Evolutionary conservation across 2,888 invertebrate genomes (phyloP), one percentile per base, ranked within the genome.

Genomic region (Selenia dentaria): DNA sequence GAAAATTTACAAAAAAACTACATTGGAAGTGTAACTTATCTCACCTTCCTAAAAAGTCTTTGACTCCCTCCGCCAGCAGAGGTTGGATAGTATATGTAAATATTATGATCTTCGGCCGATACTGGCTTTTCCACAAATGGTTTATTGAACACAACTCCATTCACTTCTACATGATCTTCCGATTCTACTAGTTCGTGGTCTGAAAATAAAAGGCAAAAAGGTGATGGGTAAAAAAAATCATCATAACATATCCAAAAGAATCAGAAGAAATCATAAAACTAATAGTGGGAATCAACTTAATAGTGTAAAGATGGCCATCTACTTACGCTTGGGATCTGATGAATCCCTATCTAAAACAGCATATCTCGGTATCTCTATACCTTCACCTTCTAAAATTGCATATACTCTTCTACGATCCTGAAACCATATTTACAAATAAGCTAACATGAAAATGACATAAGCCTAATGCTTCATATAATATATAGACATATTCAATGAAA

Each of bases 101-200:
- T 98, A 82, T 99, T 99, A 82, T 99, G 99, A 89, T 99, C 99
- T 85, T 99, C 99, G 0, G 99, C 99, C 12, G 98, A 98, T 4
- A 99, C 97, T 0, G 99, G 99, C 79, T 99, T 99, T 90, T 99
- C 99, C 11, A 99, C 99, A 89, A 99, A 99, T 0, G 99, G 99
- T 75, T 99, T 99, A 75, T 98, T 98, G 76, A 99, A 99, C 12
- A 95, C 95, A 16, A 96, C 94, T 3, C 98, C 98, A 77, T 98
- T 98, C 32, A 99, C 97, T 89, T 99, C 99, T 2, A 99, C 98
- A 67, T 98, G 97, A 83, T 99, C 99, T 78, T 99, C 99, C 0
- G 96, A 96, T 82, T 99, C 98, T 33, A 98, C 96, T 41, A 98
- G 84, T 77, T 97, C 96, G 77, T 97, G 96, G 86, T 97, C 98